Conservation (phyloP, 2,113 vertebrate species). For the Neomonachus schauinslandi region DNA sequence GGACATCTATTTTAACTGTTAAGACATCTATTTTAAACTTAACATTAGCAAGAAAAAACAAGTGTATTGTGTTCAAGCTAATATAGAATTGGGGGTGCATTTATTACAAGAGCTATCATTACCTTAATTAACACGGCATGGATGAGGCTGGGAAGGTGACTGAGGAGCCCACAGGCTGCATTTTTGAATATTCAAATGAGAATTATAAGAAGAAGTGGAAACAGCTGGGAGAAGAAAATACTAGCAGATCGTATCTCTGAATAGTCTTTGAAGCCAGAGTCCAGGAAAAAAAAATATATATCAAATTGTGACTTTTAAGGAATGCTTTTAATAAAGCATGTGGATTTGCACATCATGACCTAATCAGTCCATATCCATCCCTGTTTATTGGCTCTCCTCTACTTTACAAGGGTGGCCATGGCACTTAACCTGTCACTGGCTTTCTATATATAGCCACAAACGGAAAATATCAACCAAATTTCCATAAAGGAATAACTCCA, state of each 20-base stretch:
- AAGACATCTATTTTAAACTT: background rate
- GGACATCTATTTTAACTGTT: background rate
- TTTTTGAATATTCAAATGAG: background rate
- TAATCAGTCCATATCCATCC: background rate
- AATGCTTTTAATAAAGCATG: background rate
- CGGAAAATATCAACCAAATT: slow-evolving; percentile 26
- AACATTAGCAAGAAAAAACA: background rate
- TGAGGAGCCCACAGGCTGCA: background rate
- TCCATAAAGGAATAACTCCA: background rate
- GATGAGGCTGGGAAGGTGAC: background rate
- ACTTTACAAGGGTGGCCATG: background rate
- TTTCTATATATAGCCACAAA: slow-evolving; percentile 32
- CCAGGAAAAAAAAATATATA: background rate
- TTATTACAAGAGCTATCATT: background rate
- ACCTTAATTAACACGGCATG: background rate
- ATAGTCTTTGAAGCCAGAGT: background rate
- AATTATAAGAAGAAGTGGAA: background rate
- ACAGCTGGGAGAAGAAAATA: background rate
- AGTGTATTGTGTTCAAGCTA: background rate
- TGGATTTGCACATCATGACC: background rate
- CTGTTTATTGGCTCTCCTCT: background rate
- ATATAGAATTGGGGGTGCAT: background rate
- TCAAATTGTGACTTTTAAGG: background rate
- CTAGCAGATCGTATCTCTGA: background rate
- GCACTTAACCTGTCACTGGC: background rate